Conservation (phyloP, 2,113 vertebrate species). For the Leuciscus idus region DNA sequence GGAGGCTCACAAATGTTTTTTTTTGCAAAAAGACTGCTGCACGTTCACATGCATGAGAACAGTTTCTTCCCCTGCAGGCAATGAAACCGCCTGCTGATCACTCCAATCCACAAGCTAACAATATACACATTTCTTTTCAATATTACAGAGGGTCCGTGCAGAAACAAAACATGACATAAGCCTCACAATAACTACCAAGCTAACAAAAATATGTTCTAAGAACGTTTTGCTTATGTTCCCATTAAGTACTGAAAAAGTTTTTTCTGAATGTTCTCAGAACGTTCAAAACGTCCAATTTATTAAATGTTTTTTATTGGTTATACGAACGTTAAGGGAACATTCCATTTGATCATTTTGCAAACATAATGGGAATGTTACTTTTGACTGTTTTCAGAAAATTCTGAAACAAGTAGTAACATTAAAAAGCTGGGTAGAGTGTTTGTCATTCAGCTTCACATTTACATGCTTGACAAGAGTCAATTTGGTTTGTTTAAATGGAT, state of each 20-base stretch:
- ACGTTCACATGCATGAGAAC: neutral
- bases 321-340: too few species aligned
- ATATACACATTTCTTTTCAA: neutral
- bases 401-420: too few species aligned
- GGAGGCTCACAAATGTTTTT: neutral
- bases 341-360: too few species aligned
- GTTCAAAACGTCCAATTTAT: too few species aligned
- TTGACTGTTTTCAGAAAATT: too few species aligned
- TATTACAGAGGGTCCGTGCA: neutral
- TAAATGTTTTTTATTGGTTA: too few species aligned
- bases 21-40: conserved; percentile 1
- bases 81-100: neutral
- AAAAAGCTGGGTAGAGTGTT: neutral
- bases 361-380: too few species aligned
- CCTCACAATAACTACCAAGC: neutral
- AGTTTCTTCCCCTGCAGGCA: neutral
- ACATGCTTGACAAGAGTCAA: neutral
- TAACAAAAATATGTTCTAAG: too few species aligned
- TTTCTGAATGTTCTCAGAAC: too few species aligned
- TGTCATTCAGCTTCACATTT: neutral
- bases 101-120: neutral
- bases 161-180: neutral
- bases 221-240: too few species aligned
- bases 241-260: too few species aligned
- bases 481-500: neutral